Conservation (phyloP, 1,140 invertebrate species). For the Ganaspis sp. region DNA sequence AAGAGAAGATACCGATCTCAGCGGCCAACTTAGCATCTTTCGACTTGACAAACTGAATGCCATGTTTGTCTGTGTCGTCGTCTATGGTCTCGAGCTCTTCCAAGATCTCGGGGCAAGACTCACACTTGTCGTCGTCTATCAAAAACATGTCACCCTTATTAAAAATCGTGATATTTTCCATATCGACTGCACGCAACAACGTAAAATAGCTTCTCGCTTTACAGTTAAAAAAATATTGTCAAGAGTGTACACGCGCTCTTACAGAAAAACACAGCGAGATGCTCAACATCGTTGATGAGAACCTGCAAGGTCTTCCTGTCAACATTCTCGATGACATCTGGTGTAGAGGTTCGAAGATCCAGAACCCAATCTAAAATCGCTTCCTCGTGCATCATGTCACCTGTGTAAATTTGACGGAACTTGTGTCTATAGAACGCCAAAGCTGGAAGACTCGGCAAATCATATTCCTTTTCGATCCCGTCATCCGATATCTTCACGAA, state of each 20-base stretch:
- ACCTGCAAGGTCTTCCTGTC: conserved; percentile 93
- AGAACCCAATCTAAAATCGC: conserved; percentile 93
- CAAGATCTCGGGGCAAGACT: conserved; percentile 88
- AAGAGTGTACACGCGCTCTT: conserved; percentile 70
- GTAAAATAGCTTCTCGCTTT: neutral
- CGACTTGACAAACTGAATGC: conserved; percentile 95
- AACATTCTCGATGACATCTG: conserved; percentile 94
- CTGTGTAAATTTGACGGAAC: conserved; percentile 90
- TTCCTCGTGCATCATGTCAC: conserved; percentile 95
- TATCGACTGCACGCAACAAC: neutral
- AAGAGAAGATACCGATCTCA: conserved; percentile 93
- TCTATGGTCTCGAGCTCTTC: conserved; percentile 95
- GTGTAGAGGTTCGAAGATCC: conserved; percentile 87
- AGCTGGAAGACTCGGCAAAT: conserved; percentile 87
- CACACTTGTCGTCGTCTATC: conserved; percentile 89
- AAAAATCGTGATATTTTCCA: neutral
- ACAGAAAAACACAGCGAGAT: conserved; percentile 96
- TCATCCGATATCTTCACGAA: conserved; percentile 96
- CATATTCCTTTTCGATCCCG: conserved; percentile 92
- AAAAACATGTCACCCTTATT: conserved; percentile 41
- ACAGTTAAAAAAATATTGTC: conserved; percentile 37
- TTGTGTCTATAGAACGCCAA: conserved; percentile 93
- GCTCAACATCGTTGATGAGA: conserved; percentile 92
- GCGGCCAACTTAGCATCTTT: conserved; percentile 92
- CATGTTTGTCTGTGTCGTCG: conserved; percentile 93